Conservation (phyloP, 2,113 vertebrate genomes). For the Brienomyrus brachyistius region DNA sequence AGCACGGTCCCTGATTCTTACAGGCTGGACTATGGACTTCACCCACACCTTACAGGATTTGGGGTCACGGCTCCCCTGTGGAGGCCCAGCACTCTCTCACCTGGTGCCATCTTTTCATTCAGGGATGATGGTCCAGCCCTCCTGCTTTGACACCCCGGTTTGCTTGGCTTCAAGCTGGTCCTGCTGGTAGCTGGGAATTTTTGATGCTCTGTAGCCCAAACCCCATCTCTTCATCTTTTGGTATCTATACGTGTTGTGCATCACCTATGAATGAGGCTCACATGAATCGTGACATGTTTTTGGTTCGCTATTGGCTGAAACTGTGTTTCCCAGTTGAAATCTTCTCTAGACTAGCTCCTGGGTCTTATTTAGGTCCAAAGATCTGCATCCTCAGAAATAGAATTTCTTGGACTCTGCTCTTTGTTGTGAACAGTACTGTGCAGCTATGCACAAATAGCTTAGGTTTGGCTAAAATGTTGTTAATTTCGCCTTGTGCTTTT, state of each 20-base stretch:
- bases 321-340: background rate
- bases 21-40: background rate
- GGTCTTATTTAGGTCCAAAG: background rate
- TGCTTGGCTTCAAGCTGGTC: background rate
- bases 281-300: background rate
- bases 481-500: background rate
- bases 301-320: background rate
- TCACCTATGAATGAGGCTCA: background rate
- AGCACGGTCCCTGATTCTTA: background rate
- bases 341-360: background rate
- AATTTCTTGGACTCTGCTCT: background rate
- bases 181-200: background rate
- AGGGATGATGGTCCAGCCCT: background rate
- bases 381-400: background rate
- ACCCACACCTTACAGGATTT: background rate
- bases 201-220: background rate
- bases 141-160: background rate
- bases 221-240: background rate
- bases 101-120: background rate
- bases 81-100: background rate
- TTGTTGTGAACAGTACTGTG: background rate
- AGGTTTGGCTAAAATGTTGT: background rate
- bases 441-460: background rate
- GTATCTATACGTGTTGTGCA: too few relatives aligned
- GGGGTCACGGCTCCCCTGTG: background rate